These are phyloP conservation scores for Phoenicopterus ruber DNA, from an alignment of 2,113 vertebrate species.

Conservation along the genomic window DNA sequence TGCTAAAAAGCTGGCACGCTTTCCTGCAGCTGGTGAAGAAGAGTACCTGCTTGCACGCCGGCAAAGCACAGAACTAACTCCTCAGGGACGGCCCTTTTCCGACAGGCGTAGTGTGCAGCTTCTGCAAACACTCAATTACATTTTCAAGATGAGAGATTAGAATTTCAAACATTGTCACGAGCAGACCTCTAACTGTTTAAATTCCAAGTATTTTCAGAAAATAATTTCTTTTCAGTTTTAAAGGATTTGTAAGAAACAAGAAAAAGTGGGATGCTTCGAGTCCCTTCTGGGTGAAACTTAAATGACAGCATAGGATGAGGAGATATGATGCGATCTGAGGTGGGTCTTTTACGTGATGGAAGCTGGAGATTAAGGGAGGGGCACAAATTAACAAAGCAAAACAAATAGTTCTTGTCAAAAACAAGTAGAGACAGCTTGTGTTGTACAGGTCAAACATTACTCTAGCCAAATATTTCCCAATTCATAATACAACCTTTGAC, in stretches of 20 bases:
- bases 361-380: not conserved
- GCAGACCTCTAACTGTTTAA: not conserved
- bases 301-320: not conserved
- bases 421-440: not conserved
- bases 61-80: not conserved
- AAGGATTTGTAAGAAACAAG: not conserved
- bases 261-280: not conserved
- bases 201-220: not conserved
- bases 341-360: not conserved
- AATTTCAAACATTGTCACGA: not conserved
- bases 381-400: not conserved
- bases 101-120: not conserved
- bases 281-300: not conserved
- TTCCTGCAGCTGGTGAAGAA: not conserved
- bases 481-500: not conserved
- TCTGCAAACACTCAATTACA: constrained; percentile 3
- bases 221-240: not conserved
- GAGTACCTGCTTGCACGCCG: not conserved
- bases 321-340: not conserved
- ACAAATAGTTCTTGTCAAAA: not conserved
- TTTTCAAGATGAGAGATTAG: constrained; percentile 4
- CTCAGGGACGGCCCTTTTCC: not conserved
- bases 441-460: not conserved
- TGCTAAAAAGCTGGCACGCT: not conserved
- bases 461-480: not conserved